Evolutionary conservation across 2,113 vertebrate genomes (phyloP), one percentile per base, ranked within the genome.

Genomic region (Pipa parva): DNA sequence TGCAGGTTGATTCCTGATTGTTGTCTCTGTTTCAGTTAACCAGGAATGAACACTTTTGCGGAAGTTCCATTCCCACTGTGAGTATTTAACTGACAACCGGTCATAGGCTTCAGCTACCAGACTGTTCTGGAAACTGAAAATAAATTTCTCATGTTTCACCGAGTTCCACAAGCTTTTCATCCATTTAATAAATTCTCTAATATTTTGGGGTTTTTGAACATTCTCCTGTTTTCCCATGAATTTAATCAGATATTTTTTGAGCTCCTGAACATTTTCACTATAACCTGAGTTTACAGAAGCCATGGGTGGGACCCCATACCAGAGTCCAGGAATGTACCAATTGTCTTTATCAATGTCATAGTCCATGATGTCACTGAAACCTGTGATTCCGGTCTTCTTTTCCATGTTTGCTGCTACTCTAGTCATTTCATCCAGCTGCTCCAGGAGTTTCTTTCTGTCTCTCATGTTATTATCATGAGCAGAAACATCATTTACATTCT

Each of bases 401-500:
- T 90, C 90, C 83, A 82, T 80, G 12, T 76, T 88, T 13, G 81
- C 77, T 12, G 80, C 78, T 2, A 82, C 79, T 33, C 75, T 75
- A 17, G 80, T 85, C 82, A 81, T 84, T 3, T 90, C 81, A 22
- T 85, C 55, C 7, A 89, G 71, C 7, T 83, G 81, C 3, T 89
- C 78, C 21, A 83, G 27, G 3, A 86, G 74, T 33, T 77, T 73
- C 17, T 82, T 80, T 42, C 84, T 73, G 17, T 89, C 88, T 66
- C 80, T 73, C 1, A 71, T 71, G 75, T 82, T 90, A 18, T 87
- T 85, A 10, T 83, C 83, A 15, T 85, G 59, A 4, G 76, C 82
- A 25, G 83, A 77, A 10, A 78, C 70, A 27, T 87, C 89, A 0
- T 79, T 80, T 20, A 90, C 84, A 27, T 84, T 89, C 77, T 91